Evolutionary conservation across 2,888 invertebrate species (phyloP).

Genomic region (Omphaloscelis lunosa): DNA sequence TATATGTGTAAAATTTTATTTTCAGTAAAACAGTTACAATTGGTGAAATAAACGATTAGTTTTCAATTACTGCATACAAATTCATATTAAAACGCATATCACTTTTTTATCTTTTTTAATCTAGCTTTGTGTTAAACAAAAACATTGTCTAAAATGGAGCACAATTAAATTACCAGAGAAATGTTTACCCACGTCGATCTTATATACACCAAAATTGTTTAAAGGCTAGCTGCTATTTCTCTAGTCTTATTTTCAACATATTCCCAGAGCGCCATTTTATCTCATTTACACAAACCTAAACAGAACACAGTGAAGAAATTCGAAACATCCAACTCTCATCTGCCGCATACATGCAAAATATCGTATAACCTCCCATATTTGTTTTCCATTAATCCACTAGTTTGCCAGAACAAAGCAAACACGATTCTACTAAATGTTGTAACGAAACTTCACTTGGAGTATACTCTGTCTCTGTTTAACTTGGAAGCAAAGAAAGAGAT

Average conservation of each 20-base stretch:
- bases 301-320: slow-evolving; percentile 57
- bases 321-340: slow-evolving; percentile 49
- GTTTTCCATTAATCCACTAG: slow-evolving; percentile 77
- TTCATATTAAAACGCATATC: neutral
- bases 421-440: slow-evolving; percentile 62
- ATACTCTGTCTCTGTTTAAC: slow-evolving; percentile 45
- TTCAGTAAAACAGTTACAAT: neutral
- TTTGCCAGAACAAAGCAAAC: slow-evolving; percentile 72
- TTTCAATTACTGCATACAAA: neutral
- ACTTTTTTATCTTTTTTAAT: neutral
- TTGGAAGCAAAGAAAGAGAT: slow-evolving; percentile 36
- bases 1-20: neutral
- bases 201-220: slow-evolving; percentile 16
- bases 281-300: slow-evolving; percentile 37
- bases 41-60: neutral
- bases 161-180: slow-evolving; percentile 9
- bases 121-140: neutral
- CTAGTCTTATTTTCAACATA: slow-evolving; percentile 9
- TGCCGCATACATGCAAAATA: slow-evolving; percentile 64
- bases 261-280: slow-evolving; percentile 19
- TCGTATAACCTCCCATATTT: slow-evolving; percentile 73
- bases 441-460: slow-evolving; percentile 63
- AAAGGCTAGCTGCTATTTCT: slow-evolving; percentile 16
- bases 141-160: neutral
- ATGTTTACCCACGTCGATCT: slow-evolving; percentile 3